Evolutionary conservation across 1,140 invertebrate species (phyloP).

Genomic region (Lucilia sericata): DNA sequence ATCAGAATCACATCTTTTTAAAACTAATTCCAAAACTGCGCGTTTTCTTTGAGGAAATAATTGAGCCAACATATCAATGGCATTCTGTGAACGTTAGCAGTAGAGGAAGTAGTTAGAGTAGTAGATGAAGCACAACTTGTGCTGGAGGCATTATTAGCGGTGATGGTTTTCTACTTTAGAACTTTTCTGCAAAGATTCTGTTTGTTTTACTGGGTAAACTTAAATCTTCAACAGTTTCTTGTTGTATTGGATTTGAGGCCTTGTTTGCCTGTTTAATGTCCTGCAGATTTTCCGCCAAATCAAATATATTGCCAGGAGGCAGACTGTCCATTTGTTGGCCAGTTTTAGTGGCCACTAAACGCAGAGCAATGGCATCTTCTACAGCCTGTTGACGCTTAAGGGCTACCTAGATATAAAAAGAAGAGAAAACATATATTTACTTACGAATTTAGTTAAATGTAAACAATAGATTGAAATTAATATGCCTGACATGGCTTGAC

Average conservation of each 20-base stretch:
- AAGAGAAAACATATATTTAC: background rate
- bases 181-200: conserved; percentile 4
- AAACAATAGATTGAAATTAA: conserved; percentile 63
- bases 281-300: conserved; percentile 77
- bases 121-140: background rate
- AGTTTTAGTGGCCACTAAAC: conserved; percentile 88
- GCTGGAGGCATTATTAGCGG: background rate
- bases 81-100: conserved; percentile 71
- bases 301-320: conserved; percentile 92
- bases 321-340: conserved; percentile 84
- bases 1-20: conserved; percentile 88
- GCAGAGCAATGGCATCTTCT: conserved; percentile 95
- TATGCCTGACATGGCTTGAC: conserved; percentile 58
- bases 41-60: conserved; percentile 90
- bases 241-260: background rate
- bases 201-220: conserved; percentile 29
- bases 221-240: conserved; percentile 35
- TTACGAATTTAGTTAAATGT: background rate
- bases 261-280: background rate
- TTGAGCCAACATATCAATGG: conserved; percentile 85
- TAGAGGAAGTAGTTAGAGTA: background rate
- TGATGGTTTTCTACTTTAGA: background rate
- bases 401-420: conserved; percentile 79
- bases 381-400: conserved; percentile 96
- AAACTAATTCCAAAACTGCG: conserved; percentile 86